Base-by-base conservation (phyloP, 92 coral and sea anemone genomes). In the Epizoanthus ramosus region DNA sequence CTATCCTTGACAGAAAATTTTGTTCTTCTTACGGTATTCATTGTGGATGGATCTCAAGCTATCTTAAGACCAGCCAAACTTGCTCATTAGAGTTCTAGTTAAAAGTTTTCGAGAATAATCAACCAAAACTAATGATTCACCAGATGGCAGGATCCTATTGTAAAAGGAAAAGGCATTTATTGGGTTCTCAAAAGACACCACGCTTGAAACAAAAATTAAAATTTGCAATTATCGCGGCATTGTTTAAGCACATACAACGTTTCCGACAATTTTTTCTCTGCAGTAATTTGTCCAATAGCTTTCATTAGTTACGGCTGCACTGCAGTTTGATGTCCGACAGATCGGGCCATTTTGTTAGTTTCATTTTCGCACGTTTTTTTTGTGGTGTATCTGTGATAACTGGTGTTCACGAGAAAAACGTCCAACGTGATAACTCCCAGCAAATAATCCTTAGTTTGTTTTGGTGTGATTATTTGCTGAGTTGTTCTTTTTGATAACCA, bases 171-270 rank as follows among this genome's bases (percentile, higher is more conserved):
- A 64, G 87, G 82, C 92, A 89, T 87, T 92, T 90, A 92, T 84
- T 90, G 86, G 88, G 91, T 93, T 92, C 90, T 65, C 37, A 76
- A 85, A 91, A 91, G 97, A 88, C 92, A 91, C 98, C 87, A 85
- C 85, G 88, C 92, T 65, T 41, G 90, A 79, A 94, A 86, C 92
- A 90, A 85, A 91, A 90, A 82, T 91, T 93, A 85, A 91, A 93
- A 89, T 83, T 87, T 92, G 91, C 98, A 93, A 93, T 93, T 91
- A 93, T 80, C 80, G 28, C 66, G 58, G 82, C 24, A 77, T 77
- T 77, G 82, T 77, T 61, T 60, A 59, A 77, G 45, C 82, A 77
- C 47, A 69, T 39, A 63, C 82, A 77, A 43, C 71, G 53, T 60
- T 77, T 77, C 57, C 71, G 71, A 60, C 35, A 50, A 12, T 50